These are phyloP conservation scores for Digitonthophagus gazella DNA, from an alignment of 2,888 invertebrate genomes.

Conservation along the genomic window DNA sequence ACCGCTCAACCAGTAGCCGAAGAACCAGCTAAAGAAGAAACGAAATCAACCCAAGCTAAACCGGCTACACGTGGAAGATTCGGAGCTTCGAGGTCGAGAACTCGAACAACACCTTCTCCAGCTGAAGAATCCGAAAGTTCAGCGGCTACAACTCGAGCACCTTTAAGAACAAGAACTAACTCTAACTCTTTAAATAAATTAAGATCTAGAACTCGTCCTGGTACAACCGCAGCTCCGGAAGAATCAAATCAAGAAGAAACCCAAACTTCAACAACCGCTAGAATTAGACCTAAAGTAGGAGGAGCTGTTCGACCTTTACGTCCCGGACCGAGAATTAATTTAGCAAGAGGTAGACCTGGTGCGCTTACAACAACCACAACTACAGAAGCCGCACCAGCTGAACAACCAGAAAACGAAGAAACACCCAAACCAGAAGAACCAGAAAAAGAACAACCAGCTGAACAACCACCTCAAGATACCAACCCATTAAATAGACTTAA, in stretches of 20 bases:
- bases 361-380: slow-evolving; percentile 52
- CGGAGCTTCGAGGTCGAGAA: slow-evolving; percentile 42
- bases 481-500: slow-evolving; percentile 49
- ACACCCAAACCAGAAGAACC: slow-evolving; percentile 51
- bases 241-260: slow-evolving; percentile 36
- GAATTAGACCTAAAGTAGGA: slow-evolving; percentile 46
- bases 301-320: slow-evolving; percentile 58
- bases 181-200: slow-evolving; percentile 45
- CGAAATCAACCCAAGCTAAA: slow-evolving; percentile 46
- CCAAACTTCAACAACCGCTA: slow-evolving; percentile 36
- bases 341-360: slow-evolving; percentile 53
- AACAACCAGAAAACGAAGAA: slow-evolving; percentile 52
- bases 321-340: slow-evolving; percentile 62
- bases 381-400: slow-evolving; percentile 49
- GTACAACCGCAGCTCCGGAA: slow-evolving; percentile 39
- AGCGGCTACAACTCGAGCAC: slow-evolving; percentile 46
- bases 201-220: slow-evolving; percentile 38
- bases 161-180: slow-evolving; percentile 55
- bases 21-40: slow-evolving; percentile 48
- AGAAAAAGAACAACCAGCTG: slow-evolving; percentile 34
- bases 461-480: slow-evolving; percentile 41
- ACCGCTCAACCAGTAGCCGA: slow-evolving; percentile 45
- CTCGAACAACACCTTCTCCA: slow-evolving; percentile 48
- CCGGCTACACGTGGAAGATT: slow-evolving; percentile 41
- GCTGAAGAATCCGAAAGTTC: slow-evolving; percentile 49